A percentile compares a stretch with the other conserved stretches of the same genome.
These are phyloP conservation scores for Polypedilum vanderplanki DNA, from an alignment of 1,140 invertebrate genomes.

Conservation along the genomic window DNA sequence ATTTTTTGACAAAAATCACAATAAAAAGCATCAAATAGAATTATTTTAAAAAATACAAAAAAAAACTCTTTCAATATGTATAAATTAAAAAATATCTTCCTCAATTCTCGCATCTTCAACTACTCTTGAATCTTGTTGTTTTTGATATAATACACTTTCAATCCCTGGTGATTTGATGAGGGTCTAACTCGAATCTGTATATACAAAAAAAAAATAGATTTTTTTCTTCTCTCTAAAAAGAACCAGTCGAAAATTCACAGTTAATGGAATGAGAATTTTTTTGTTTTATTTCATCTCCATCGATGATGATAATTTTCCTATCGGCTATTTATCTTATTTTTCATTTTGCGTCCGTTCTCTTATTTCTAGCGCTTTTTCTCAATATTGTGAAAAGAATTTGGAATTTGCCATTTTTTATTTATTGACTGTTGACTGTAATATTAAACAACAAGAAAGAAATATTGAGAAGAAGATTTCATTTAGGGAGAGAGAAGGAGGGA, in stretches of 20 bases:
- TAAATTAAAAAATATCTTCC: too few relatives aligned
- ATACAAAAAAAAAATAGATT: background rate
- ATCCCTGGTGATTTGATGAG: background rate
- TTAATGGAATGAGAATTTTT: background rate
- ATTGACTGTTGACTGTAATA: conserved; percentile 12
- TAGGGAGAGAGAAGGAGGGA: background rate
- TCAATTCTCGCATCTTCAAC: background rate
- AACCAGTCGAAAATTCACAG: background rate
- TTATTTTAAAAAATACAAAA: too few relatives aligned
- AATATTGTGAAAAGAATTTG: background rate
- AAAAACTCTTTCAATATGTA: too few relatives aligned
- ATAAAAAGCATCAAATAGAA: too few relatives aligned
- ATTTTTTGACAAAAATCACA: too few relatives aligned
- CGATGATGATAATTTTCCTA: conserved; percentile 26
- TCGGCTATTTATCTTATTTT: conserved; percentile 27
- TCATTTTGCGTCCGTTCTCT: background rate
- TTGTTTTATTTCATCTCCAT: background rate
- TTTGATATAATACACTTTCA: background rate
- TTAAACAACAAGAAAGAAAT: background rate
- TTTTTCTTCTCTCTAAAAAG: too few relatives aligned
- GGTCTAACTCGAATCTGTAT: background rate
- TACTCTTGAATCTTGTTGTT: background rate
- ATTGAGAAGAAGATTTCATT: conserved; percentile 5
- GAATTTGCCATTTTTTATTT: conserved; percentile 2
- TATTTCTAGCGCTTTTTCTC: background rate